These are phyloP conservation scores for Sus scrofa DNA, from an alignment of 2,113 vertebrate species.

Conservation along the genomic window T2T-Sscrofa CM000812.6:258857001-258857500, in stretches of 20 bases:
- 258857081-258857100: background rate
- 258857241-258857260: background rate
- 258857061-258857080: background rate
- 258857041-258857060: background rate
- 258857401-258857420: no score
- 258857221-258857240: background rate
- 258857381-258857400: no score
- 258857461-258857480: no score
- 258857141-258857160: background rate
- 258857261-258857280: background rate
- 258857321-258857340: no score
- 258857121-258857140: background rate
- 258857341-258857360: no score
- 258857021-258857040: background rate
- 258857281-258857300: background rate
- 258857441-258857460: no score
- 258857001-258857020: background rate
- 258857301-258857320: background rate
- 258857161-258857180: background rate
- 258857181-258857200: background rate
- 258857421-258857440: no score
- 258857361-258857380: no score
- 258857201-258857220: slow-evolving; percentile 9
- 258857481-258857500: no score
- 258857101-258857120: background rate